Evolutionary conservation across 2,888 invertebrate genomes (phyloP), one percentile per base, ranked within the genome.

Genomic region (Cenopis cana): DNA sequence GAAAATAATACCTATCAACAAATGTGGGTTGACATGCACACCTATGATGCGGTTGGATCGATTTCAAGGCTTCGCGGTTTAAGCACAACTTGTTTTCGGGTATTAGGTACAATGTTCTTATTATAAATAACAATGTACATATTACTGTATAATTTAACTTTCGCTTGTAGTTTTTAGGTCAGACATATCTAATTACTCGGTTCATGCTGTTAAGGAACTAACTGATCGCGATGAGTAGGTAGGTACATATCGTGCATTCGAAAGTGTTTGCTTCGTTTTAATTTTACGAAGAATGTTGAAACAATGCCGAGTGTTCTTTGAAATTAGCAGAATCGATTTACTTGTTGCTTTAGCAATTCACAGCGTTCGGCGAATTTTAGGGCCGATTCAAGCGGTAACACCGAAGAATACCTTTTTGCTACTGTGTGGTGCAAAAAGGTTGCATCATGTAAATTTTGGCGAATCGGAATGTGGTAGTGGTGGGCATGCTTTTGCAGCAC

Each of bases 21-120:
- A 82, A 86, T 81, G 85, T 89, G 82, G 89, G 86, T 84, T 89
- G 85, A 85, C 81, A 82, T 83, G 82, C 79, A 84, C 82, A 83
- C 82, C 81, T 83, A 83, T 83, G 84, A 86, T 91, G 90, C 79
- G 91, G 92, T 91, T 84, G 84, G 89, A 90, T 92, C 86, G 80
- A 85, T 88, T 91, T 89, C 92, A 90, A 91, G 89, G 89, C 78
- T 84, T 84, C 77, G 90, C 77, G 90, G 91, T 89, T 86, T 81
- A 74, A 73, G 73, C 75, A 73, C 77, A 76, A 82, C 80, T 77
- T 73, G 81, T 80, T 85, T 87, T 87, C 86, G 80, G 84, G 76
- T 62, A 38, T 66, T 76, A n/a, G n/a, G n/a, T n/a, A 73, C 76
- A 78, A 76, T 46, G 73, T 71, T 72, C 76, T 77, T 74, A 67